Percentiles rank a stretch among this genome's conserved stretches.
phyloP scores from a whole-genome alignment of 2,888 invertebrate genomes.

The Lithophane socia region DNA sequence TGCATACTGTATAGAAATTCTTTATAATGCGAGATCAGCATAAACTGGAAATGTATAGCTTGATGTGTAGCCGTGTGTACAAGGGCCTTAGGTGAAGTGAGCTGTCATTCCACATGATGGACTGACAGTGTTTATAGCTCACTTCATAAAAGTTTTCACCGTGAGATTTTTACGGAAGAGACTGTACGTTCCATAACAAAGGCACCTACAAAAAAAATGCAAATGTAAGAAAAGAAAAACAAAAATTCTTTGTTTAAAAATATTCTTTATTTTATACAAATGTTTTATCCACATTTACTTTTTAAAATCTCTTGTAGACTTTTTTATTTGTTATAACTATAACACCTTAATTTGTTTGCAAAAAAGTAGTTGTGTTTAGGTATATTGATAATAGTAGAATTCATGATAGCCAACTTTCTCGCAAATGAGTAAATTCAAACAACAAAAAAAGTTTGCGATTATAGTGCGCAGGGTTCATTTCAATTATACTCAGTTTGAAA shows the following conservation, averaged over 20 bases:
- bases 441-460: background rate
- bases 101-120: too few relatives aligned
- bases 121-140: too few relatives aligned
- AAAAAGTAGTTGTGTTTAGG: slow-evolving; percentile 4
- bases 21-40: too few relatives aligned
- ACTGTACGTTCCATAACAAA: too few relatives aligned
- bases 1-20: too few relatives aligned
- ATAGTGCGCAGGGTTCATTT: background rate
- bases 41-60: too few relatives aligned
- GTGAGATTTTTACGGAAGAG: too few relatives aligned
- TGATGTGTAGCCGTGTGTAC: too few relatives aligned
- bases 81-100: too few relatives aligned
- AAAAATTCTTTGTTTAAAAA: slow-evolving; percentile 43
- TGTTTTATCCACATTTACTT: slow-evolving; percentile 18
- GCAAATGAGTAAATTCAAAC: background rate
- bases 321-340: background rate
- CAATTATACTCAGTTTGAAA: background rate
- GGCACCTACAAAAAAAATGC: background rate
- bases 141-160: too few relatives aligned
- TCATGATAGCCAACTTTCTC: background rate
- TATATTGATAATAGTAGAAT: background rate
- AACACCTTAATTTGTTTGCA: slow-evolving; percentile 2
- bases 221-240: slow-evolving; percentile 2
- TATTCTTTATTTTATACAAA: slow-evolving; percentile 56
- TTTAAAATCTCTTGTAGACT: slow-evolving; percentile 14